Evolutionary conservation across 2,113 vertebrate species (phyloP), one percentile per base, ranked within the genome.

Genomic region (Vulpes vulpes): DNA sequence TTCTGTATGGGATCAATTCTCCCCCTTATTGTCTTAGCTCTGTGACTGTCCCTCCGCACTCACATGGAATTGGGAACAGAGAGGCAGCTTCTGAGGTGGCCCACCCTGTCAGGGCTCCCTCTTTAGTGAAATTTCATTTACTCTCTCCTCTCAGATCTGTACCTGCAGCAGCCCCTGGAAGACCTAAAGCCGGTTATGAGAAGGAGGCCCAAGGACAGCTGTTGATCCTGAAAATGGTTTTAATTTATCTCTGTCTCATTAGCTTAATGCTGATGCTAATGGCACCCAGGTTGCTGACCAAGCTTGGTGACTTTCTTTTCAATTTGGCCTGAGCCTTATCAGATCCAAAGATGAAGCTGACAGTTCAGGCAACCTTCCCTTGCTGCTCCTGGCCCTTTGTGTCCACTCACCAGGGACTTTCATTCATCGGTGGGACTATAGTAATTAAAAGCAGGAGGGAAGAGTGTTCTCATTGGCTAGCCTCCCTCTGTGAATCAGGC

Each of bases 181-280:
- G 95, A 89, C 71, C 83, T 20, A 51, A 59, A 89, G 81, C 74
- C 92, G 53, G 89, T 96, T 96, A 78, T 91, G 95, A 94, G 82
- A 0, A 0, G 85, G 49, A 92, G 84, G 71, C 83, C 30, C 71
- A 91, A 96, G 95, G 96, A 27, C 3, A 98, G 96, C 27, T 96
- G 97, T 98, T 98, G 98, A 97, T 98, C 90, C 97, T 93, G 97
- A 94, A 97, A 98, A 96, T 22, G 59, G 88, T 83, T 0, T 78
- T 97, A 98, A 98, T 98, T 98, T 98, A 95, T 98, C 98, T 97
- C 94, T 80, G 89, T 98, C 98, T 98, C 98, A 98, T 99, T 98
- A 98, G 98, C 98, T 98, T 96, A 91, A 96, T 93, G 98, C 91
- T 98, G 98, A 92, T 96, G 98, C 92, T 94, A 91, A 15, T 1